phyloP scores from a whole-genome alignment of 2,113 vertebrate species.

The Hemicordylus capensis region DNA sequence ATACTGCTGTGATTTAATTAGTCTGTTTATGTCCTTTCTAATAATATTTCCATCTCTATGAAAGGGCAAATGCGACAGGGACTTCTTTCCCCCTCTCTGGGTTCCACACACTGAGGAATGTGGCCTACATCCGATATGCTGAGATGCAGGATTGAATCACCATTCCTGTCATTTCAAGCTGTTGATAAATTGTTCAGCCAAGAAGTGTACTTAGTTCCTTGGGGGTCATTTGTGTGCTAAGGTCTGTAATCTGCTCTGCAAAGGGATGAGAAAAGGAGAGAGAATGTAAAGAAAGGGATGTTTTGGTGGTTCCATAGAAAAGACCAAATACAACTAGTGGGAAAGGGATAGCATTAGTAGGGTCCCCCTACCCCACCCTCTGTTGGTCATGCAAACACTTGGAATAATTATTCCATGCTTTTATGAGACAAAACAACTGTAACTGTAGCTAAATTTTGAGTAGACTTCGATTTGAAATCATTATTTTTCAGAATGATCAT shows the following conservation, averaged over 20 bases:
- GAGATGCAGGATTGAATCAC: slow-evolving; percentile 77
- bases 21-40: slow-evolving; percentile 99
- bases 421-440: neutral
- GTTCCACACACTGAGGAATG: slow-evolving; percentile 85
- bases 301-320: slow-evolving; percentile 4
- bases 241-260: slow-evolving; percentile 62
- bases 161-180: slow-evolving; percentile 83
- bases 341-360: neutral
- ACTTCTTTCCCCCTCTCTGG: slow-evolving; percentile 78
- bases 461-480: neutral
- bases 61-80: slow-evolving; percentile 96
- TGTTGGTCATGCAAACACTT: neutral
- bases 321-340: neutral
- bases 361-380: no score
- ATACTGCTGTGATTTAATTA: slow-evolving; percentile 99
- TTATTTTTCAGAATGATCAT: no score
- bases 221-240: slow-evolving; percentile 74
- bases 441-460: neutral
- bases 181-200: slow-evolving; percentile 84
- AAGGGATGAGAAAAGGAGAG: slow-evolving; percentile 31
- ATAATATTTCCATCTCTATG: slow-evolving; percentile 99
- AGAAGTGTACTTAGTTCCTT: slow-evolving; percentile 78
- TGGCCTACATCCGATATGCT: slow-evolving; percentile 86
- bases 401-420: neutral
- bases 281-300: slow-evolving; percentile 5